These are phyloP conservation scores for Microplitis mediator DNA, from an alignment of 1,140 invertebrate species.

Conservation along the genomic window DNA sequence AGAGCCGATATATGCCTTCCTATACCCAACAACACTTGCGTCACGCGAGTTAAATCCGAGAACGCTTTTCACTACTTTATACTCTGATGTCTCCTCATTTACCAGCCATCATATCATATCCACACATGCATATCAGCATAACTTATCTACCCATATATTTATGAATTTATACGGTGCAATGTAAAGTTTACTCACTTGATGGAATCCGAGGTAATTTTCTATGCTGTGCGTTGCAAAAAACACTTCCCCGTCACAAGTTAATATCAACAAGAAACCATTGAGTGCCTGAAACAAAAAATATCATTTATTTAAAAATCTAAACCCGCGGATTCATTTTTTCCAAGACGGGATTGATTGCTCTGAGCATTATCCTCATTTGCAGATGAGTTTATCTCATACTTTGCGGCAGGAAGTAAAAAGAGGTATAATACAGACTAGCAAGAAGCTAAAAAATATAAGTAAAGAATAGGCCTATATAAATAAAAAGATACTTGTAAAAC, in stretches of 20 bases:
- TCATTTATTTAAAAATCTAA: conserved; percentile 11
- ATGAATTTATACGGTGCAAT: no score
- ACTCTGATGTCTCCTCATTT: no score
- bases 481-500: not conserved
- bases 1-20: not conserved
- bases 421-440: no score
- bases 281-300: conserved; percentile 80
- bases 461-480: not conserved
- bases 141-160: no score
- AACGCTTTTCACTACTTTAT: not conserved
- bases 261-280: conserved; percentile 98
- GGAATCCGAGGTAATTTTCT: conserved; percentile 99
- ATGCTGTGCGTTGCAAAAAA: conserved; percentile 99
- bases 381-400: no score
- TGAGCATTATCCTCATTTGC: no score
- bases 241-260: conserved; percentile 98
- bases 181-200: conserved; percentile 80
- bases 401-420: no score
- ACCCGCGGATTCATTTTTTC: no score
- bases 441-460: not conserved
- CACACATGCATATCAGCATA: no score
- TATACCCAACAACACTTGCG: not conserved
- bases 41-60: conserved; percentile 12
- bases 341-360: no score
- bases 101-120: no score